phyloP scores from a whole-genome alignment of 2,113 vertebrate species.

The Gavialis gangeticus region DNA sequence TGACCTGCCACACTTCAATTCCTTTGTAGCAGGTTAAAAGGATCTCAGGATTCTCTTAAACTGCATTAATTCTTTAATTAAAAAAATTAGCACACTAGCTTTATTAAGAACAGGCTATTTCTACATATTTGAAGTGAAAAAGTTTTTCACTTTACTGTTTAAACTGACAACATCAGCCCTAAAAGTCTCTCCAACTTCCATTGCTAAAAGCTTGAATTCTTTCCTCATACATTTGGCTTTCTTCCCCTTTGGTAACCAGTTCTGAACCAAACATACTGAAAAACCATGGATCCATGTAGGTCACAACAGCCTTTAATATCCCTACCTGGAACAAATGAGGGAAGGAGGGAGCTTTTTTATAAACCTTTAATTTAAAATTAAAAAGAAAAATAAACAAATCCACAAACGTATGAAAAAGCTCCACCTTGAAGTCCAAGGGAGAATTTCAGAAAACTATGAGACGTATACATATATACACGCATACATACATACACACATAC shows the following conservation, averaged over 20 bases:
- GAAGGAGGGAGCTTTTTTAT: constrained; percentile 7
- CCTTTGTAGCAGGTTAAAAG: neutral
- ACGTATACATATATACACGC: constrained; percentile 12
- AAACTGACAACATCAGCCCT: neutral
- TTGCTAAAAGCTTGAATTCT: neutral
- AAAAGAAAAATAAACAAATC: neutral
- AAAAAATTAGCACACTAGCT: neutral
- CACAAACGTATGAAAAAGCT: neutral
- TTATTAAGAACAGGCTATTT: neutral
- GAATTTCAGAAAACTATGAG: constrained; percentile 47
- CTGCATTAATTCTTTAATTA: neutral
- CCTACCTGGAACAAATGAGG: neutral
- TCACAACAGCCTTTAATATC: neutral
- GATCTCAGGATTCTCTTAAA: neutral
- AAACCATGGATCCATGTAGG: neutral
- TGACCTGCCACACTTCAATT: neutral
- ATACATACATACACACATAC: constrained; percentile 42
- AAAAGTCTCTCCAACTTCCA: neutral
- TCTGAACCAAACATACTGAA: neutral
- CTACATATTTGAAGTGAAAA: neutral
- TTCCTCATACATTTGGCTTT: neutral
- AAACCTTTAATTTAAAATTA: neutral
- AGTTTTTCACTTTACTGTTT: constrained; percentile 9
- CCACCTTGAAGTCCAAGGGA: constrained; percentile 18
- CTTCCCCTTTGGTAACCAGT: neutral